These are phyloP conservation scores for Meda fulgida DNA, from an alignment of 2,797 vertebrate genomes.

Conservation along the genomic window DNA sequence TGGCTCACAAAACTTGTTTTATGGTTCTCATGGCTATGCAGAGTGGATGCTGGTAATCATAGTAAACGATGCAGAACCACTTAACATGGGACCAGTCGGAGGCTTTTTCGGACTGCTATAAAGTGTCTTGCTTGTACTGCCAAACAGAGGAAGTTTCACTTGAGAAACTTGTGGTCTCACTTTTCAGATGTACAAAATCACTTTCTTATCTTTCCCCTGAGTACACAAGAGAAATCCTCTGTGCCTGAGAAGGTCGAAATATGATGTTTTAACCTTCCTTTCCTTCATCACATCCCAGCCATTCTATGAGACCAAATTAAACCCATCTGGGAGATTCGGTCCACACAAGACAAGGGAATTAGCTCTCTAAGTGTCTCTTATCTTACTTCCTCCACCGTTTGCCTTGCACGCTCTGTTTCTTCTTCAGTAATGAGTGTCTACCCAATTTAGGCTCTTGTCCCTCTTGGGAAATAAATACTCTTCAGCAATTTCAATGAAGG, in stretches of 20 bases:
- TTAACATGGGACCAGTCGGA: constrained; percentile 53
- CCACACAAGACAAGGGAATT: constrained; percentile 79
- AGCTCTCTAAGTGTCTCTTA: constrained; percentile 79
- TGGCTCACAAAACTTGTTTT: constrained; percentile 58
- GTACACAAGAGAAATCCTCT: constrained; percentile 61
- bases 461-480: constrained; percentile 74
- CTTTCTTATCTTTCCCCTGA: constrained; percentile 67
- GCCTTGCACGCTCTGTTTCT: constrained; percentile 75
- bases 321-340: constrained; percentile 72
- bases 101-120: background rate
- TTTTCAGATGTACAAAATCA: constrained; percentile 66
- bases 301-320: constrained; percentile 76
- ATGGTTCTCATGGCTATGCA: constrained; percentile 57
- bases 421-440: constrained; percentile 81
- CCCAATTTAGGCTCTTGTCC: constrained; percentile 78
- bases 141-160: constrained; percentile 49
- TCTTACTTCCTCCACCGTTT: constrained; percentile 76
- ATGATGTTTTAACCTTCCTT: constrained; percentile 56
- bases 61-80: constrained; percentile 67
- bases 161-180: constrained; percentile 59
- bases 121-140: background rate
- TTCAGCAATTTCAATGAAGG: constrained; percentile 72
- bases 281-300: constrained; percentile 65
- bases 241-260: constrained; percentile 63
- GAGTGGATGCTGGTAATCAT: constrained; percentile 66